Conservation (phyloP, 2,888 invertebrate genomes). For the Plebejus melissa region DNA sequence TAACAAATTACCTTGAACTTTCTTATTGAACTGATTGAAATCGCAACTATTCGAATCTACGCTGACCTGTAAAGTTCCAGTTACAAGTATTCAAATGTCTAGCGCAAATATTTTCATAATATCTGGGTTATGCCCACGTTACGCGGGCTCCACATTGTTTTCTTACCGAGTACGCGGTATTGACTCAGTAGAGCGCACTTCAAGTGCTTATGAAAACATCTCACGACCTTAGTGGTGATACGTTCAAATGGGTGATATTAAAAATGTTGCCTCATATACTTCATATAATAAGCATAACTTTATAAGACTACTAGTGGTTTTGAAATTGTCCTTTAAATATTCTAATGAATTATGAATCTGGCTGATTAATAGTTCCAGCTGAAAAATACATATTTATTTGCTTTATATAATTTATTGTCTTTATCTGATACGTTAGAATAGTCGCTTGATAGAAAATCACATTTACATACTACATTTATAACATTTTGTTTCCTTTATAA, state of each 20-base stretch:
- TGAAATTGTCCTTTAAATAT: no score
- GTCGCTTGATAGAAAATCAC: no score
- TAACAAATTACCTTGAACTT: background rate
- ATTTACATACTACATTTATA: no score
- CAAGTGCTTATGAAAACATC: conserved; percentile 21
- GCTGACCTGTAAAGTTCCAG: background rate
- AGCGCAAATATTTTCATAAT: conserved; percentile 13
- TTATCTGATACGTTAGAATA: no score
- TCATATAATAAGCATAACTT: no score
- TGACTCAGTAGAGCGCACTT: conserved; percentile 12
- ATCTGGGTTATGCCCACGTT: conserved; percentile 14
- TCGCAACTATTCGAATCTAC: background rate
- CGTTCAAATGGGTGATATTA: conserved; percentile 5
- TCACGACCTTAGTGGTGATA: background rate
- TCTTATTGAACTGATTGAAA: background rate
- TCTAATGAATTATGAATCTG: no score
- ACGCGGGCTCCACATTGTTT: conserved; percentile 1
- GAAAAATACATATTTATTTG: no score
- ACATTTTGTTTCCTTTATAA: no score
- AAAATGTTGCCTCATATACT: background rate
- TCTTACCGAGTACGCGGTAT: background rate
- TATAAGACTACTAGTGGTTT: no score
- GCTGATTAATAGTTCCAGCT: no score
- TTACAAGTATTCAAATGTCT: conserved; percentile 9
- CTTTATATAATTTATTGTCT: no score